phyloP scores from a whole-genome alignment of 2,888 invertebrate genomes.

The Orthosia gracilis region DNA sequence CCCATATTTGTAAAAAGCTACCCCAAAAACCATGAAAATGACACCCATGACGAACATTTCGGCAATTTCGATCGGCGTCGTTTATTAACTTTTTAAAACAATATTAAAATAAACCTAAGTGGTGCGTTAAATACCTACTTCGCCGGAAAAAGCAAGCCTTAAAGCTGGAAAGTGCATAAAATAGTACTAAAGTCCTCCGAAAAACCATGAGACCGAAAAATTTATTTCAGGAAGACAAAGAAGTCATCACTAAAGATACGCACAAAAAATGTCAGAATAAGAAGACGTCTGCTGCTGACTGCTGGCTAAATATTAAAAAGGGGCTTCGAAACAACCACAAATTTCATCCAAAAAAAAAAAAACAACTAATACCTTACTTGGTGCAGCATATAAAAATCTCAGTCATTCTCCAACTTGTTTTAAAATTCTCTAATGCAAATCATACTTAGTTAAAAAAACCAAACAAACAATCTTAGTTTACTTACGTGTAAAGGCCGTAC shows the following conservation, averaged over 20 bases:
- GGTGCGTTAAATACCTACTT: too few species aligned
- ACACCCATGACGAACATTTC: too few species aligned
- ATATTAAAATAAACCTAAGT: too few species aligned
- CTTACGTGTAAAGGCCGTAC: slow-evolving; percentile 33
- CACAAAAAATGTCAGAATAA: neutral
- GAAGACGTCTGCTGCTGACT: neutral
- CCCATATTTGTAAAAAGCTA: too few species aligned
- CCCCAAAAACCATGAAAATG: too few species aligned
- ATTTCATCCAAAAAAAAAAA: neutral
- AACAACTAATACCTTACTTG: neutral
- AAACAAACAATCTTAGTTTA: slow-evolving; percentile 11
- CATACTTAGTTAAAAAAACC: slow-evolving; percentile 3
- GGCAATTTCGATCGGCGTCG: too few species aligned
- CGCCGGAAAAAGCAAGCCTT: too few species aligned
- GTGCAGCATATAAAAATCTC: neutral
- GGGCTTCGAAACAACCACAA: neutral
- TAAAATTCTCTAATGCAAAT: neutral
- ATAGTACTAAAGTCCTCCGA: neutral
- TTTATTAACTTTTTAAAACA: too few species aligned
- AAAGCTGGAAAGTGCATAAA: neutral
- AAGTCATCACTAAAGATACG: neutral
- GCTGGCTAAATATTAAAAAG: neutral
- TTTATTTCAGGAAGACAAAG: neutral
- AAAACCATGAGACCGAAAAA: neutral
- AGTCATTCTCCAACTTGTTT: neutral